Evolutionary conservation across 2,113 vertebrate genomes (phyloP).

Genomic region (Melanocharis versteri): DNA sequence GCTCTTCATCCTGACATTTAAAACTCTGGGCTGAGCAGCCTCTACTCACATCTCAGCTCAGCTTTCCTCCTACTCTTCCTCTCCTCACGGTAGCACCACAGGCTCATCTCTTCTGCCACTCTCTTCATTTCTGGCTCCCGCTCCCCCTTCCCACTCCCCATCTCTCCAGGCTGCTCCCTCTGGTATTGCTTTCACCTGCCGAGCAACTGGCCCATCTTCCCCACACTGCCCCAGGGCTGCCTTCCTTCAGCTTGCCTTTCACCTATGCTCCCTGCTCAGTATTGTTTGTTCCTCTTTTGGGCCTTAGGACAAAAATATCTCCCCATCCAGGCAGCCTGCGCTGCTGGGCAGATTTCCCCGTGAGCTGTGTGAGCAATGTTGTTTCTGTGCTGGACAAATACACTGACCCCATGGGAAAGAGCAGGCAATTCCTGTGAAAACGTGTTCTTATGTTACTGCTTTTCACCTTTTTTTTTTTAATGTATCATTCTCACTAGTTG

Average conservation of each 20-base stretch:
- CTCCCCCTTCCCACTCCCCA: not conserved
- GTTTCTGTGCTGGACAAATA: constrained; percentile 9
- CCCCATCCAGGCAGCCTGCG: not conserved
- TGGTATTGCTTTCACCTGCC: not conserved
- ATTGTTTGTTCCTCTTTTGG: not conserved
- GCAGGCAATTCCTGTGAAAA: not conserved
- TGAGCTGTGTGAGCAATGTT: not conserved
- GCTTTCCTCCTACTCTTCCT: not conserved
- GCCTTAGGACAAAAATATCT: constrained; percentile 16
- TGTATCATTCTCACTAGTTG: not conserved
- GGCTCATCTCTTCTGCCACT: not conserved
- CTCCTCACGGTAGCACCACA: not conserved
- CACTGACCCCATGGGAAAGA: not conserved
- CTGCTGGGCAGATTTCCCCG: not conserved
- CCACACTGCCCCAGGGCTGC: not conserved
- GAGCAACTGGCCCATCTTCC: not conserved
- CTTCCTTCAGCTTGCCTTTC: not conserved
- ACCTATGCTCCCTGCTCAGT: not conserved
- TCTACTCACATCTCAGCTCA: not conserved
- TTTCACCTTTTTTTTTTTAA: not conserved
- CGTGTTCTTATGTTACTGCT: not conserved
- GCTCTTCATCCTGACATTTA: not conserved
- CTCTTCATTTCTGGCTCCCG: not conserved
- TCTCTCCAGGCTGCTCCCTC: not conserved
- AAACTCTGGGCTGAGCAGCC: not conserved